Percentiles rank a stretch among this genome's conserved stretches.
Conservation (phyloP, 2,888 invertebrate species). For the Eurytoma adleriae region DNA sequence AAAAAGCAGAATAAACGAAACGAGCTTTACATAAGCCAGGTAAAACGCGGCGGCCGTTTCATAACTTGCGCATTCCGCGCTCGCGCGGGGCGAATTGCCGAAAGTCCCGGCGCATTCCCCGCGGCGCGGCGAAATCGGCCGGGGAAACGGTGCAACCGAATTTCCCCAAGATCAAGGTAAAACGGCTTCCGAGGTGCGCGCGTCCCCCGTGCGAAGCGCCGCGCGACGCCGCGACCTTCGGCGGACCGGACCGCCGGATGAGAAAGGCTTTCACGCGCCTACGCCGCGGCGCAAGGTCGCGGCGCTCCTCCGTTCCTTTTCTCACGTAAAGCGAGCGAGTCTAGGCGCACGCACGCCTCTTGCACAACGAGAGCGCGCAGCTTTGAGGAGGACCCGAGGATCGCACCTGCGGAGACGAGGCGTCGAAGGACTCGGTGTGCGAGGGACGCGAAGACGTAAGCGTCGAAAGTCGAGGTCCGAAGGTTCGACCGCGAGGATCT, state of each 20-base stretch:
- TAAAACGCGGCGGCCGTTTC: no score
- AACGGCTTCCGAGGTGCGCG: neutral
- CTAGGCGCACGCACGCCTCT: neutral
- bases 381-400: no score
- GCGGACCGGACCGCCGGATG: conserved; percentile 10
- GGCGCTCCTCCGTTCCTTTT: conserved; percentile 33
- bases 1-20: no score
- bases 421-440: no score
- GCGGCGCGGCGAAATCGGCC: neutral
- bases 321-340: conserved; percentile 17
- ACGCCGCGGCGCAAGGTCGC: conserved; percentile 36
- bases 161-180: conserved; percentile 52
- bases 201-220: neutral
- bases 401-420: no score
- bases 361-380: neutral
- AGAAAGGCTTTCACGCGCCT: conserved; percentile 55
- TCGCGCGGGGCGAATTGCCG: no score
- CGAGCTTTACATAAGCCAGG: no score
- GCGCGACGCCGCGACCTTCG: conserved; percentile 27
- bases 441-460: no score
- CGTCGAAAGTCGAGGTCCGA: no score
- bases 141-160: conserved; percentile 10
- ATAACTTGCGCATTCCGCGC: no score
- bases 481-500: no score
- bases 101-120: no score